A percentile compares a stretch with the other conserved stretches of the same genome.
Conservation (phyloP, 1,140 invertebrate genomes). For the Caenorhabditis latens region DNA sequence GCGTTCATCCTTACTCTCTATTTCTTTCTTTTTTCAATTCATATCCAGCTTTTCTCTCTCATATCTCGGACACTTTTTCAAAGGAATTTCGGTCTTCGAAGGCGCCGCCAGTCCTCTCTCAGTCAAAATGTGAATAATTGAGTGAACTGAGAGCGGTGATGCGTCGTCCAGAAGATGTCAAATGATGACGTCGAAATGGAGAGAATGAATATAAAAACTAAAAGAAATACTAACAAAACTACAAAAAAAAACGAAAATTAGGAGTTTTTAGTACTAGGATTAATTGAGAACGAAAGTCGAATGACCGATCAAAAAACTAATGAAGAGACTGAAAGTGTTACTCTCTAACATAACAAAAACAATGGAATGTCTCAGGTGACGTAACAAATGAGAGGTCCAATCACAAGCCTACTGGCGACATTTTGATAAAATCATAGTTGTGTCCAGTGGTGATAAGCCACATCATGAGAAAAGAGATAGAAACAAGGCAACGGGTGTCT, state of each 20-base stretch:
- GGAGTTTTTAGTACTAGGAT: background rate
- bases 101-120: background rate
- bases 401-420: background rate
- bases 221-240: background rate
- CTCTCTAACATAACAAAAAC: conserved; percentile 34
- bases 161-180: conserved; percentile 38
- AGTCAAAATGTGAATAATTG: conserved; percentile 56
- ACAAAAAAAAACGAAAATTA: background rate
- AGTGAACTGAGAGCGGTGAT: conserved; percentile 51
- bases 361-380: conserved; percentile 22
- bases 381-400: conserved; percentile 39
- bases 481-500: conserved; percentile 41
- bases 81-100: background rate
- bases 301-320: background rate
- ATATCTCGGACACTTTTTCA: conserved; percentile 34
- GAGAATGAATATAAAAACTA: background rate
- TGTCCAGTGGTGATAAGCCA: conserved; percentile 54
- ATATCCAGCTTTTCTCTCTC: conserved; percentile 30
- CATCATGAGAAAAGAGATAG: conserved; percentile 27
- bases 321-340: background rate
- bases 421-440: conserved; percentile 53
- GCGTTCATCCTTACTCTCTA: background rate
- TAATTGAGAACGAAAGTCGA: background rate
- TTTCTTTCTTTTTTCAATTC: conserved; percentile 24
- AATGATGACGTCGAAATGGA: conserved; percentile 32